Conservation (phyloP, 2,888 invertebrate genomes). For the Eurytoma adleriae region DNA sequence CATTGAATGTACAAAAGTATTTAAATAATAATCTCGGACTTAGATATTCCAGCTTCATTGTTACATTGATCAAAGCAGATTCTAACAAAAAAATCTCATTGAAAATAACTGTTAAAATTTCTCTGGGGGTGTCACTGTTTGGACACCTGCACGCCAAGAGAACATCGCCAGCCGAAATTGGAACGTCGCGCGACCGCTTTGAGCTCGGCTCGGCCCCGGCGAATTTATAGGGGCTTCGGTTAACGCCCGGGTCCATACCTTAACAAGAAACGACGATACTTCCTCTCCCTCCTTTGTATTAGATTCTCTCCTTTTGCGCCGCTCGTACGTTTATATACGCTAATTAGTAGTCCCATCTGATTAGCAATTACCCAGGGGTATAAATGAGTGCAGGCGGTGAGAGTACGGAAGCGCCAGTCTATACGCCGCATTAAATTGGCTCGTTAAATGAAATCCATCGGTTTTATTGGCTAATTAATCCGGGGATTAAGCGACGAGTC, state of each 20-base stretch:
- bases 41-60: too few relatives aligned
- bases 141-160: too few relatives aligned
- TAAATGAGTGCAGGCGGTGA: constrained; percentile 24
- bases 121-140: too few relatives aligned
- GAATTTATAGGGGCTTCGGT: constrained; percentile 49
- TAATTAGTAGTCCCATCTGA: constrained; percentile 50
- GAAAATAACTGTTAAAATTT: too few relatives aligned
- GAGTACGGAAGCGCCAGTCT: neutral
- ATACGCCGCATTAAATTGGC: constrained; percentile 34
- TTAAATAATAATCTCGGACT: too few relatives aligned
- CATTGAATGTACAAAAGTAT: too few relatives aligned
- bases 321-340: neutral
- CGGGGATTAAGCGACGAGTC: constrained; percentile 13
- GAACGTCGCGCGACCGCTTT: constrained; percentile 46
- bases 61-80: too few relatives aligned
- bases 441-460: constrained; percentile 48
- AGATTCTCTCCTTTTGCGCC: neutral
- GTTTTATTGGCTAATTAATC: constrained; percentile 54
- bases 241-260: neutral
- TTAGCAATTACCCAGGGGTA: constrained; percentile 46
- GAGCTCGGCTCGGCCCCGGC: constrained; percentile 15
- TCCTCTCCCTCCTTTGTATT: constrained; percentile 18
- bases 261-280: constrained; percentile 37
- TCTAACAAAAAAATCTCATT: too few relatives aligned
- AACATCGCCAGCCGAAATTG: constrained; percentile 33